Conservation (phyloP, 2,113 vertebrate species). For the Gopherus evgoodei region DNA sequence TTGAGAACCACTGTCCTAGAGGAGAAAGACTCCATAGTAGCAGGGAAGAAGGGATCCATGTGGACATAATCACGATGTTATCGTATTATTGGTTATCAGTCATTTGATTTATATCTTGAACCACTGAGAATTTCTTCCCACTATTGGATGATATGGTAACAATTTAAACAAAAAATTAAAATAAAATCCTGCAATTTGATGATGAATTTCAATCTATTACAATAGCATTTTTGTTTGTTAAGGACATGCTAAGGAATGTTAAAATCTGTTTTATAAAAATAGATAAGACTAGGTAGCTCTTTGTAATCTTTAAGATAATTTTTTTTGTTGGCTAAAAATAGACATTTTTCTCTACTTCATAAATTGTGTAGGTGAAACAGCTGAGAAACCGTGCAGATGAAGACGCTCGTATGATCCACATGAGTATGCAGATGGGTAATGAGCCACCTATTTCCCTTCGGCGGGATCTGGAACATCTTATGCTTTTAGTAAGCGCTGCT, state of each 20-base stretch:
- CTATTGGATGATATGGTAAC: not conserved
- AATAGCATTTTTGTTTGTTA: not conserved
- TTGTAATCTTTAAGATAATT: not conserved
- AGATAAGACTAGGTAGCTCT: not conserved
- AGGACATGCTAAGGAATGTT: not conserved
- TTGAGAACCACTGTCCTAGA: not conserved
- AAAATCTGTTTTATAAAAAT: not conserved
- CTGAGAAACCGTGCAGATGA: constrained; percentile 96
- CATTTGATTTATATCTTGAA: not conserved
- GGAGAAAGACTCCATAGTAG: not conserved
- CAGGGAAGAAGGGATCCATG: not conserved
- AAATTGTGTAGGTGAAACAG: constrained; percentile 90
- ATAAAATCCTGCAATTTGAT: not conserved
- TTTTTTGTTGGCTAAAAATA: constrained; percentile 7
- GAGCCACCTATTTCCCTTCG: constrained; percentile 91
- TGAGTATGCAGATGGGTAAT: constrained; percentile 95
- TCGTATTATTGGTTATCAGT: not conserved
- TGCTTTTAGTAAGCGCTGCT: constrained; percentile 88
- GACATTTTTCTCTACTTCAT: not conserved
- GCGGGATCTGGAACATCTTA: constrained; percentile 94
- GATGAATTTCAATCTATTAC: not conserved
- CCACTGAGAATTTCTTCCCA: not conserved
- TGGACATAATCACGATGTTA: not conserved
- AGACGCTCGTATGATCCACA: constrained; percentile 95
- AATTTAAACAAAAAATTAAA: not conserved